Conservation (phyloP, 2,888 invertebrate genomes). For the Papilio gigon region DNA sequence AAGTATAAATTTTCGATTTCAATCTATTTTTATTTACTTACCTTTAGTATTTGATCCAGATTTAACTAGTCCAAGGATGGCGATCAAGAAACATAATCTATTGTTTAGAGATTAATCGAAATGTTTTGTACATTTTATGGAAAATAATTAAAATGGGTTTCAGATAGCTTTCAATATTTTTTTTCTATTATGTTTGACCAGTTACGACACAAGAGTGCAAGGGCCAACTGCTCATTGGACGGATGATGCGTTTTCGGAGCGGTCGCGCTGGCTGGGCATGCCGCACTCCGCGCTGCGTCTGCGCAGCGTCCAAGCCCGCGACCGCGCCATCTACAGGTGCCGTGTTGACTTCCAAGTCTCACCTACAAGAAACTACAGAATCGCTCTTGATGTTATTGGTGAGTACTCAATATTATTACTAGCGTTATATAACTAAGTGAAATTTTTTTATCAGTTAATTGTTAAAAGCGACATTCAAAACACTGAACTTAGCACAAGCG, state of each 20-base stretch:
- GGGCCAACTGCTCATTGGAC: slow-evolving; percentile 72
- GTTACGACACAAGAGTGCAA: slow-evolving; percentile 70
- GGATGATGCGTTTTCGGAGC: slow-evolving; percentile 83
- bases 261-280: slow-evolving; percentile 84
- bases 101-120: too few species aligned
- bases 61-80: too few species aligned
- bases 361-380: slow-evolving; percentile 88
- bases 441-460: not conserved
- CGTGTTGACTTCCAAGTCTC: slow-evolving; percentile 83
- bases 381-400: slow-evolving; percentile 90
- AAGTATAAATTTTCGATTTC: too few species aligned
- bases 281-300: slow-evolving; percentile 66
- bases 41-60: too few species aligned
- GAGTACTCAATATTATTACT: too few species aligned
- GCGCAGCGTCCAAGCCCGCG: slow-evolving; percentile 62
- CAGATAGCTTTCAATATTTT: not conserved
- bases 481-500: not conserved
- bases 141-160: too few species aligned
- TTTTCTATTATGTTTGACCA: slow-evolving; percentile 52
- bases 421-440: not conserved
- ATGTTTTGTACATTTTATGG: not conserved
- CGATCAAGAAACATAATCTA: too few species aligned
- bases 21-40: too few species aligned
- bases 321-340: slow-evolving; percentile 71
- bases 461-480: not conserved